A percentile compares a stretch with the other conserved stretches of the same genome.
phyloP scores from a whole-genome alignment of 2,888 invertebrate species.

The Drosophila peninsularis region DNA sequence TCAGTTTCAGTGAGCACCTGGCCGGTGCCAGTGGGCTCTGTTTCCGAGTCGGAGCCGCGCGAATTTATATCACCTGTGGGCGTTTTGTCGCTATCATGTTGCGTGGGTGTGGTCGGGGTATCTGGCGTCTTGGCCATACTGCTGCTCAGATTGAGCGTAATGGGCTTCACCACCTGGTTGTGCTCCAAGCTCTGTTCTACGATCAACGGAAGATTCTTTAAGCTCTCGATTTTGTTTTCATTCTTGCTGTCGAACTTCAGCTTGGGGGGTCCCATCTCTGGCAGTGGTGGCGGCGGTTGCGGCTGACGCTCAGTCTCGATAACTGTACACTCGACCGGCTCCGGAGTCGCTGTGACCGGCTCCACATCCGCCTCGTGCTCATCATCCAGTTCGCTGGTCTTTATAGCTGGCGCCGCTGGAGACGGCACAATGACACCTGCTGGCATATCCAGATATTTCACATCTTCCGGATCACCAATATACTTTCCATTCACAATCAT shows the following conservation, averaged over 20 bases:
- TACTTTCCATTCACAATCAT: slow-evolving; percentile 86
- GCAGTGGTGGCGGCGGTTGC: slow-evolving; percentile 57
- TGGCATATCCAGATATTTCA: slow-evolving; percentile 83
- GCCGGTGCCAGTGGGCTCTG: slow-evolving; percentile 86
- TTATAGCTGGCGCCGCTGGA: slow-evolving; percentile 64
- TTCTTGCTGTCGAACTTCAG: slow-evolving; percentile 84
- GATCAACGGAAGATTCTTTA: slow-evolving; percentile 83
- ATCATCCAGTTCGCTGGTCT: slow-evolving; percentile 68
- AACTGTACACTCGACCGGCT: slow-evolving; percentile 79
- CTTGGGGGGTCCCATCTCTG: slow-evolving; percentile 75
- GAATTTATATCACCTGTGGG: slow-evolving; percentile 82
- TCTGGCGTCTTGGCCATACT: slow-evolving; percentile 59
- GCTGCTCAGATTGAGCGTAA: slow-evolving; percentile 75
- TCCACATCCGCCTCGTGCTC: slow-evolving; percentile 70
- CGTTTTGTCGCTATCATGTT: slow-evolving; percentile 83
- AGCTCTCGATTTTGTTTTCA: slow-evolving; percentile 84
- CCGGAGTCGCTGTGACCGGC: slow-evolving; percentile 81
- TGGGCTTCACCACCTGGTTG: slow-evolving; percentile 78
- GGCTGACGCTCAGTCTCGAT: slow-evolving; percentile 64
- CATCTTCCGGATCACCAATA: slow-evolving; percentile 85
- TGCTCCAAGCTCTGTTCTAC: slow-evolving; percentile 75
- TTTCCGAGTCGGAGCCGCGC: slow-evolving; percentile 88
- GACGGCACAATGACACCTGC: slow-evolving; percentile 82
- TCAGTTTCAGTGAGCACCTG: slow-evolving; percentile 93
- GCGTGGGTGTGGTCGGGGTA: slow-evolving; percentile 63